Evolutionary conservation across 2,113 vertebrate genomes (phyloP), one percentile per base, ranked within the genome.

Genomic region (Tringa solitaria): DNA sequence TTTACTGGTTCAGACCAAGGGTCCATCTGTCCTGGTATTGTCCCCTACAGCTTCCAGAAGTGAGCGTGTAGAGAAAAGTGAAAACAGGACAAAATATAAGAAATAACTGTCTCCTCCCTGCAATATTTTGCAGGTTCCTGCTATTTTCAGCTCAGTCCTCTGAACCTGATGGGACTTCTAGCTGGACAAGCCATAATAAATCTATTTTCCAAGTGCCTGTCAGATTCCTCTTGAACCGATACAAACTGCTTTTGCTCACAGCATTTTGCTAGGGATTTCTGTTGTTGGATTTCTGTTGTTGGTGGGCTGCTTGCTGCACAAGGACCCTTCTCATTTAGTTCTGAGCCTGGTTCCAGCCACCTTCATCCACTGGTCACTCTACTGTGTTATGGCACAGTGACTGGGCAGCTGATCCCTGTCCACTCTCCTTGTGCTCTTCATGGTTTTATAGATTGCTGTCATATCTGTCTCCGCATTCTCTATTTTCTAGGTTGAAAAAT

Each of bases 361-460:
- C 22, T 51, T 56, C 12, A 3, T 45, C 17, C 37, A 0, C 14
- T 20, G 45, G 0, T 35, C 23, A 2, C 82, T 60, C 0, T 15
- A 3, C 4, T 61, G 41, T 65, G 51, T 17, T 12, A 8, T 10
- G n/a, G 28, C 22, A 43, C 61, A 35, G n/a, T n/a, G 17, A 3
- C 23, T 17, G 35, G 10, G 3, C 14, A 64, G 64, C 57, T 35
- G 56, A 23, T 67, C 35, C 74, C 61, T 69, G 43, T 26, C 69
- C 13, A 0, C 17, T 24, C 46, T 67, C 28, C 46, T 33, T 35
- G 51, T 68, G 30, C 81, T 64, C n/a, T 10, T 68, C 7, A 0
- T 28, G 43, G 6, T 4, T 78, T 67, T 75, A 22, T 33, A 5
- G 23, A 5, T 6, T 53, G 64, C 28, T 33, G 1, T 60, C 14